Base-by-base conservation (phyloP, 2,888 invertebrate species). In the Gasteruption jaculator region DNA sequence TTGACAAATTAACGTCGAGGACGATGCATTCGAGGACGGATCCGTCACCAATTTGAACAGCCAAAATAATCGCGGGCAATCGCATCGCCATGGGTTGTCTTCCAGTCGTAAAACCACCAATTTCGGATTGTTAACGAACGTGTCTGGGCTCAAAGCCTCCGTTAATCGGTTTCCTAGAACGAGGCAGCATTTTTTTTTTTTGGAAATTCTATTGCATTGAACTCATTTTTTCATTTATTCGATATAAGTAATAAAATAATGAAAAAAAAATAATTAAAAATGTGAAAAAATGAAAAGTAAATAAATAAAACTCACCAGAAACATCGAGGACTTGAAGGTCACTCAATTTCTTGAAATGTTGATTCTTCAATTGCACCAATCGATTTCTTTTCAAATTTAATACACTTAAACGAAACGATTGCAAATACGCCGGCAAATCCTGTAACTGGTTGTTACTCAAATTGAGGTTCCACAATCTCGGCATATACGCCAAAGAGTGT, bases 51-150 rank as follows among this genome's bases (percentile, higher is more conserved):
- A 85, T 44, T 77, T 74, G 52, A 78, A 85, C 57, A 83, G 79
- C 7, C 77, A 74, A 39, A 76, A 73, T 62, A 87, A 78, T 15
- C 78, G 74, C 1, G 56, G 52, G 56, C 88, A 88, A 48, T 85
- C 81, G 61, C 88, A 88, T 45, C 81, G 74, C 87, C 87, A 88
- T 50, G 83, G 82, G 65, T 88, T 88, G 56, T 86, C 85, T 11
- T 76, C 75, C 31, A 87, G 61, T 58, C 78, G 74, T n/a, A 87
- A 64, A 38, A 73, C 73, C 45, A 75, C 73, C 30, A 84, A 67
- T 48, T 76, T 77, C 7, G 73, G 71, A 63, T 82, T 83, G 2
- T 73, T 72, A 1, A 74, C 73, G 57, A 87, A 86, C 57, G 76
- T 78, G 2, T 73, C 71, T 5, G 74, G 73, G 24, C 72, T 74